A percentile compares a stretch with the other conserved stretches of the same genome.
phyloP scores from a whole-genome alignment of 2,797 vertebrate genomes.

The Petrocephalus sullivani region DNA sequence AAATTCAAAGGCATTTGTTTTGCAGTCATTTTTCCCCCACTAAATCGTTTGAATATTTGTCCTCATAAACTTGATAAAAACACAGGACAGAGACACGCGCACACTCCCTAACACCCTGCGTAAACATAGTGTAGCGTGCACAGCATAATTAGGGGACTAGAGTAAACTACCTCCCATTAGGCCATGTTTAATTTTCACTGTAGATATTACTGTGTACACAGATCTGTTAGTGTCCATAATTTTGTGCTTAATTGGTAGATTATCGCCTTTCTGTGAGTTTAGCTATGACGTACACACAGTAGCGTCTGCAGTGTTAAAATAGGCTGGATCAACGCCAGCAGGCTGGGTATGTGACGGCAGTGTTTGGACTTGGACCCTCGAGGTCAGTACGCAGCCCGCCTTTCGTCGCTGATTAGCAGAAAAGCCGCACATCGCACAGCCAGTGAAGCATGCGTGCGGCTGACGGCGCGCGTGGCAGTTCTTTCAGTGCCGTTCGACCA shows the following conservation, averaged over 20 bases:
- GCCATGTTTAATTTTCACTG: background rate
- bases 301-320: background rate
- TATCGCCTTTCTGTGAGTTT: background rate
- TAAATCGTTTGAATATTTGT: background rate
- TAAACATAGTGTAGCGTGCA: background rate
- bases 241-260: background rate
- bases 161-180: background rate
- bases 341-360: background rate
- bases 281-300: background rate
- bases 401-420: background rate
- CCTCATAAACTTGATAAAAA: background rate
- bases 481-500: background rate
- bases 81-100: background rate
- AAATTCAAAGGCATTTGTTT: background rate
- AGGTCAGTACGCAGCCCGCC: background rate
- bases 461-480: conserved; percentile 44
- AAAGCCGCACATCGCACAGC: background rate
- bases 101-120: background rate
- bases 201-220: background rate
- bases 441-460: background rate
- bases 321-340: background rate
- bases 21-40: background rate
- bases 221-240: background rate
- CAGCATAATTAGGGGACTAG: background rate
- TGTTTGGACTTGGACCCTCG: background rate